Evolutionary conservation across 2,888 invertebrate species (phyloP).

Genomic region (Lasioglossum zephyrum): DNA sequence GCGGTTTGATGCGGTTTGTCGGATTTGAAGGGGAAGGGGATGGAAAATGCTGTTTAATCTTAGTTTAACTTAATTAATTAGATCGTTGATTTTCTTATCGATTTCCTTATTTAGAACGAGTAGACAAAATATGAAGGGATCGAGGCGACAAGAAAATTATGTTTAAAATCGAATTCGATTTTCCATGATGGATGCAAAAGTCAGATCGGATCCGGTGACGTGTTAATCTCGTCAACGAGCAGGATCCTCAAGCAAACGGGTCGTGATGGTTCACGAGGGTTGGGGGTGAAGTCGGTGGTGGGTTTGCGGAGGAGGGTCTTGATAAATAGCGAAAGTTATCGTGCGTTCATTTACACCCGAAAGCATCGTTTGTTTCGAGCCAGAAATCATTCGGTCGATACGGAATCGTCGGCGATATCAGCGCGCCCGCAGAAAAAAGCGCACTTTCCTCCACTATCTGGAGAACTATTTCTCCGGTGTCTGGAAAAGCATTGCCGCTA

Average conservation of each 20-base stretch:
- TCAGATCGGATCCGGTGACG: neutral
- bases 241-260: constrained; percentile 29
- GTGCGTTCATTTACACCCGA: constrained; percentile 61
- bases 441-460: constrained; percentile 72
- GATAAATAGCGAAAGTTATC: constrained; percentile 60
- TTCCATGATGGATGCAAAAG: neutral
- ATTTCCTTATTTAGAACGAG: too few relatives aligned
- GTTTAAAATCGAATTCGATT: neutral
- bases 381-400: constrained; percentile 70
- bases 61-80: too few relatives aligned
- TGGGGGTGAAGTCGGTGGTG: neutral
- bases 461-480: constrained; percentile 75
- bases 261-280: neutral
- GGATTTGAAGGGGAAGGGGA: neutral
- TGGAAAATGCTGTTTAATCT: neutral
- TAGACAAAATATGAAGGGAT: too few relatives aligned
- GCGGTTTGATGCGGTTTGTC: neutral
- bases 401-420: constrained; percentile 68
- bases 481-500: constrained; percentile 74
- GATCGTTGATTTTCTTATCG: too few relatives aligned
- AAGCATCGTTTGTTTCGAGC: constrained; percentile 67
- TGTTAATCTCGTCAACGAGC: neutral
- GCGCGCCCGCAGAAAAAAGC: constrained; percentile 57
- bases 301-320: constrained; percentile 27
- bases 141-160: neutral